phyloP scores from a whole-genome alignment of 2,113 vertebrate species.

The Raphicerus campestris region DNA sequence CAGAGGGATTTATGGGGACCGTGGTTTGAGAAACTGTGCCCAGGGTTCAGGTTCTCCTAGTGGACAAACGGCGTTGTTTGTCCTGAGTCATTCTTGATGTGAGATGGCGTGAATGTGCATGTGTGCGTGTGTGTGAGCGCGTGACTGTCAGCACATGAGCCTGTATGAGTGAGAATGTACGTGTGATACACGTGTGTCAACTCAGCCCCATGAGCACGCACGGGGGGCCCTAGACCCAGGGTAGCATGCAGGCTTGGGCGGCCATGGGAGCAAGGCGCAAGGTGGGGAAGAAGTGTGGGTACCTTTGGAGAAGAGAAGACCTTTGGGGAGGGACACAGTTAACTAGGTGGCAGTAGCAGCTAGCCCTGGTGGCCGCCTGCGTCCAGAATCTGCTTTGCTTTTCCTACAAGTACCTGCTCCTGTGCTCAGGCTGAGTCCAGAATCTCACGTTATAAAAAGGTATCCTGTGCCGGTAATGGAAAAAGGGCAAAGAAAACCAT shows the following conservation, averaged over 20 bases:
- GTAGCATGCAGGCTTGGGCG: background rate
- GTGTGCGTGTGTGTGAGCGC: rapidly evolving
- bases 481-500: slow-evolving; percentile 15
- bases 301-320: background rate
- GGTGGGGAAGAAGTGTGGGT: background rate
- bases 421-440: background rate
- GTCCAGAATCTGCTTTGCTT: background rate
- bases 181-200: no score
- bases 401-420: background rate
- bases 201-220: background rate
- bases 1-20: rapidly evolving
- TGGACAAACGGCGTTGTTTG: background rate
- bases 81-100: background rate
- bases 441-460: slow-evolving; percentile 32
- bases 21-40: background rate
- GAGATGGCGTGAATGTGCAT: rapidly evolving
- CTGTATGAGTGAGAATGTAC: rapidly evolving
- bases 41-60: background rate
- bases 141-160: background rate
- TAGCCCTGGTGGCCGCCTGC: background rate
- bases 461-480: slow-evolving; percentile 27
- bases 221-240: rapidly evolving
- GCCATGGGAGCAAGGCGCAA: background rate
- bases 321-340: background rate
- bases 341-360: background rate